Conservation (phyloP, 2,888 invertebrate species). For the Sisyra nigra region DNA sequence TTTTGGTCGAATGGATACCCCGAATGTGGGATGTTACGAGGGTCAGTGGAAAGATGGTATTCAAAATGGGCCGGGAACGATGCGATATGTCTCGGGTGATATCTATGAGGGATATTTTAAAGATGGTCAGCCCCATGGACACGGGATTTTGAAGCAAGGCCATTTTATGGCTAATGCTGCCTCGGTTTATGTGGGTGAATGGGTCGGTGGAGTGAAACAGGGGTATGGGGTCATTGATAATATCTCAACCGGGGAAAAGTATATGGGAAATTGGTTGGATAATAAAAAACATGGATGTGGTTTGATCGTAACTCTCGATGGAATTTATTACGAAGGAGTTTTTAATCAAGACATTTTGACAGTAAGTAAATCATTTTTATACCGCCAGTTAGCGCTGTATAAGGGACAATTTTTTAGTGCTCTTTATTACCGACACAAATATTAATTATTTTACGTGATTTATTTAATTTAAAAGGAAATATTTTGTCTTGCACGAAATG, state of each 20-base stretch:
- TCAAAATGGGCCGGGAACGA: conserved; percentile 64
- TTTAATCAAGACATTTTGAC: conserved; percentile 65
- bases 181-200: conserved; percentile 80
- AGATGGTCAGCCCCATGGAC: conserved; percentile 70
- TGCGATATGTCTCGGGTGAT: conserved; percentile 62
- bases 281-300: conserved; percentile 73
- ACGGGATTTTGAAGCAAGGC: conserved; percentile 68
- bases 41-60: conserved; percentile 69
- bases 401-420: neutral
- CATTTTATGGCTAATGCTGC: conserved; percentile 58
- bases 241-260: conserved; percentile 73
- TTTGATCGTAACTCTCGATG: conserved; percentile 73
- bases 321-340: conserved; percentile 80
- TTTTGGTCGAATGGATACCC: conserved; percentile 50
- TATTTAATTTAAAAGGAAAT: neutral
- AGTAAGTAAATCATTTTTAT: too few species aligned
- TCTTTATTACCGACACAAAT: too few species aligned
- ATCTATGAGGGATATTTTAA: conserved; percentile 77
- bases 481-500: neutral
- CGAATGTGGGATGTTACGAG: conserved; percentile 53
- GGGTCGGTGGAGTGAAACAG: conserved; percentile 56
- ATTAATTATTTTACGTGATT: neutral
- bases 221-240: conserved; percentile 87
- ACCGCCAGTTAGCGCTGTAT: neutral
- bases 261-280: conserved; percentile 77